Evolutionary conservation across 2,113 vertebrate species (phyloP), one percentile per base, ranked within the genome.

Genomic region (Onychorhynchus coronatus): DNA sequence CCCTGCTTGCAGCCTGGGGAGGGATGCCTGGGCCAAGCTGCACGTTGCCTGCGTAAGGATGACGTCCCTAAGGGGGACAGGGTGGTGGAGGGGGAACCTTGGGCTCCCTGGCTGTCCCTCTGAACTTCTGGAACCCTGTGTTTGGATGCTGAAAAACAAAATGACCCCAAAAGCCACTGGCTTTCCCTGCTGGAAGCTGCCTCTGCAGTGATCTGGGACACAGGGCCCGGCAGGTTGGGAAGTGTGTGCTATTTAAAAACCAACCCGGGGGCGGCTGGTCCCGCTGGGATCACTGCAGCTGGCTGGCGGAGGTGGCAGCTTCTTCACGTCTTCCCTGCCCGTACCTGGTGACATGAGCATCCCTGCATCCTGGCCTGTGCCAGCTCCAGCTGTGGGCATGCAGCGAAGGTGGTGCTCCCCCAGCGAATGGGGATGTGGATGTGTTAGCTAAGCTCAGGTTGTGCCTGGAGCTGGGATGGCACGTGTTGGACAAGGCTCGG

Each of bases 31-130:
- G 42, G 85, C 59, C 0, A 0, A 80, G 46, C 73, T 53, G 70
- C 37, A 9, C 4, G 0, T 79, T 0, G 14, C 42, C 39, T 91
- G 53, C 0, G 0, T 13, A 2, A 7, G 30, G 41, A 37, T 87
- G 73, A 66, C 0, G 0, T 92, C 41, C 55, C 33, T 21, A 33
- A 4, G 20, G 33, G 39, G 31, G 9, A 47, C 31, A 9, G 17
- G 23, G 8, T 56, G 35, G 35, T 5, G 5, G 31, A 65, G 41
- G 28, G 46, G 58, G 50, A 73, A 37, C 44, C 42, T 79, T 27
- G 19, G 59, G 30, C 8, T 5, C 5, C 22, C 47, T 12, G 21
- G 7, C 30, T 6, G 3, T 58, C 65, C n/a, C 0, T 3, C 65
- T 78, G 65, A 89, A 58, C 65, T 79, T 39, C 52, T 31, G 21